Base-by-base conservation (phyloP, 2,797 vertebrate species). In the Muscicapa comitata region DNA sequence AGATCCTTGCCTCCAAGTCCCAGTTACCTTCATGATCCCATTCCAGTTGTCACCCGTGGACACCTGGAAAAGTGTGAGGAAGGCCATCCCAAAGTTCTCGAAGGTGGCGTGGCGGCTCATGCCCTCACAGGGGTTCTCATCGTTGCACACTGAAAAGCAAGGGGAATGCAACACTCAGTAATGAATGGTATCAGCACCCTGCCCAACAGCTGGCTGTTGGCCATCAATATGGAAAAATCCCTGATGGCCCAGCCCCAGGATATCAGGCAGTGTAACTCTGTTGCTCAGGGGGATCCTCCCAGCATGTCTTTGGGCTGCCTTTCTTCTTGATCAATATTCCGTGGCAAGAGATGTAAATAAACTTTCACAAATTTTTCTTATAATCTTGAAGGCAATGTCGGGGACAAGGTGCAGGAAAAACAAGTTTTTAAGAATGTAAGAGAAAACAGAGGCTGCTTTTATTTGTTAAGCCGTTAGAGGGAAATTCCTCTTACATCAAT, bases 41-140 rank as follows among this genome's bases (percentile, higher is more conserved):
- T 99, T 99, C 99, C 99, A 99, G 97, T 99, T 99, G 98, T 99
- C 99, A 2, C 99, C 99, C 0, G 99, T 99, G 94, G 99, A 99
- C 96, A 99, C 99, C 97, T 99, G 99, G 97, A 99, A 99, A 82
- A 99, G 99, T 0, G 99, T 99, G 96, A 99, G 98, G 97, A 99
- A 99, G 70, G 99, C 99, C 99, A 99, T 99, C 97, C 99, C 99
- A 10, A 99, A 99, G 97, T 99, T 99, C 94, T 99, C 99, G 55
- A 99, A 99, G 86, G 99, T 99, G 94, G 99, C 99, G 2, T 99
- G 99, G 86, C 99, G 99, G 97, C 99, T 99, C 99, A 99, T 99
- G 66, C 99, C 99, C 95, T 99, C 99, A 28, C 99, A 99, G 1
- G 99, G 99, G 90, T 99, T 99, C 94, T 99, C 99, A 13, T 98